These are phyloP conservation scores for Xyliphius kryptos DNA, from an alignment of 2,113 vertebrate genomes.

Conservation along the genomic window DNA sequence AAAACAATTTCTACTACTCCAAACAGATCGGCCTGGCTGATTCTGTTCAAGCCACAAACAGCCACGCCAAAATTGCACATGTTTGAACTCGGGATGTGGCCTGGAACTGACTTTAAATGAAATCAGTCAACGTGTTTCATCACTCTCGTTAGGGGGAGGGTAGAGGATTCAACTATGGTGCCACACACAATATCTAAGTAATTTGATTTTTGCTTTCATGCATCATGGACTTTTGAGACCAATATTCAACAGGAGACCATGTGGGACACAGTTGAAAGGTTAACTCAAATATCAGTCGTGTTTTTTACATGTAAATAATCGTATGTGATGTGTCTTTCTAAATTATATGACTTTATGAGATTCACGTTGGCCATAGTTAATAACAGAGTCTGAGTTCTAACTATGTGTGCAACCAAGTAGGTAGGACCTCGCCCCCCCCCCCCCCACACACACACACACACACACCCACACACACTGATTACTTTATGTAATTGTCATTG, in stretches of 20 bases:
- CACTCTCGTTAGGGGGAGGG: not conserved
- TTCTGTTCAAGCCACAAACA: slow-evolving; percentile 61
- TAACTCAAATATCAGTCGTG: not conserved
- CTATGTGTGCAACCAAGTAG: too few species aligned
- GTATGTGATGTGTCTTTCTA: too few species aligned
- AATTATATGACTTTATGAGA: too few species aligned
- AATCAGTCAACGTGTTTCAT: not conserved
- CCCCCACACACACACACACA: too few species aligned
- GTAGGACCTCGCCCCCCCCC: too few species aligned
- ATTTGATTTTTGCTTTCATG: slow-evolving; percentile 3
- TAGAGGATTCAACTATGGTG: slow-evolving; percentile 22
- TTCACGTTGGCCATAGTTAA: too few species aligned
- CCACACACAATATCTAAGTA: not conserved
- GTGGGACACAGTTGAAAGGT: too few species aligned
- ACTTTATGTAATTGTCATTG: too few species aligned
- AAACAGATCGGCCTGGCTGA: slow-evolving; percentile 61
- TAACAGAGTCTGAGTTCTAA: too few species aligned
- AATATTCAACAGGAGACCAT: too few species aligned
- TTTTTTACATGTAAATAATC: too few species aligned
- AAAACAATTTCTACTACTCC: slow-evolving; percentile 86
- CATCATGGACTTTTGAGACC: not conserved
- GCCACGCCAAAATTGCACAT: slow-evolving; percentile 84
- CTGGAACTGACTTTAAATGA: slow-evolving; percentile 4
- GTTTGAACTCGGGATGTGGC: slow-evolving; percentile 60
- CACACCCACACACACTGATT: too few species aligned